Base-by-base conservation (phyloP, 2,113 vertebrate genomes). In the Aix galericulata region DNA sequence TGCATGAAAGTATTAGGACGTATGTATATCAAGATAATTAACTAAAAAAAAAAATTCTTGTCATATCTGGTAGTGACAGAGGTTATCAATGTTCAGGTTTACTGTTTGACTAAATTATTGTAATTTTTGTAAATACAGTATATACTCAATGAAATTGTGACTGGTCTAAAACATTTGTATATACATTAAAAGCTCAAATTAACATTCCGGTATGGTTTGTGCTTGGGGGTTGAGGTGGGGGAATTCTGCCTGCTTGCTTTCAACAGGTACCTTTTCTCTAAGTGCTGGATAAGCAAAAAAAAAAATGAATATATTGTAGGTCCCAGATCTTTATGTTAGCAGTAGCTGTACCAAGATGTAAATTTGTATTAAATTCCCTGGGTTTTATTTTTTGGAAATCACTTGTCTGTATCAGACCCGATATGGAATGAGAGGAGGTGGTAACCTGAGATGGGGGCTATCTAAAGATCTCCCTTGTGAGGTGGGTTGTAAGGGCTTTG, bases 101-200 rank as follows among this genome's bases (percentile, higher is more conserved):
- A 95, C 93, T 86, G 90, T 98, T 97, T 96, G 95, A 97, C 96
- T 97, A 97, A 97, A 96, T 93, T 97, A 97, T 87, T 98, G 98
- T 98, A 98, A 97, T 98, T 97, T 98, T 98, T 98, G 98, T 98
- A 97, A 98, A 98, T 98, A 98, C 96, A 76, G 95, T 96, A 97
- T 96, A 97, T 97, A 98, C 95, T 95, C 91, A 58, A 97, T 53
- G 95, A 96, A 95, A 96, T 92, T 97, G 97, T 98, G 97, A 97
- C 95, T 95, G 97, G 97, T 98, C 96, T 97, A 96, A 97, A 97
- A 95, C 96, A 97, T 98, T 98, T 98, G 98, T 98, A 98, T 73
- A 98, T 97, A 98, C 96, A 98, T 98, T 98, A 98, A 98, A 97
- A 96, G 85, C 93, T 98, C 91, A 91, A 97, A 97, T 95, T 93